Base-by-base conservation (phyloP, 1,140 invertebrate species). In the Panagrolaimus sp. region DNA sequence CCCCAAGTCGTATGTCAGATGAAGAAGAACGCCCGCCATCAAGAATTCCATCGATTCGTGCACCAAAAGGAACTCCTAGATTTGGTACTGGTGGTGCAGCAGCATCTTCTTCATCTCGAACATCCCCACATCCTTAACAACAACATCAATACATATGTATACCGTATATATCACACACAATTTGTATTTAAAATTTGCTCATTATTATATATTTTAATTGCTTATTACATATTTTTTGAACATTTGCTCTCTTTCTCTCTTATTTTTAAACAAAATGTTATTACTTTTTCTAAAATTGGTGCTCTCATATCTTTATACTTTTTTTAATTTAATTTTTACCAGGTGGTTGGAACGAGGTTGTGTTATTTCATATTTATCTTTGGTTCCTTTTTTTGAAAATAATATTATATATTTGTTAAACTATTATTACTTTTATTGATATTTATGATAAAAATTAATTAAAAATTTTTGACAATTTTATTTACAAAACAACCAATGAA, bases 341-440 rank as follows among this genome's bases (percentile, higher is more conserved):
- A 51, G 48, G 48, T 57, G 51, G 51, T 57, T 57, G 51, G 51
- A 25, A 57, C 51, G 51, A 57, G 51, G 51, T 57, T 57, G 51
- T 57, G 51, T 7, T 38, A 38, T 38, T 38, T 38, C 31, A 38
- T 38, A 4, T 38, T n/a, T 38, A 4, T 38, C 31, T 38, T 38
- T 38, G 31, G 7, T 38, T 4, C 7, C 2, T 38, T 4, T 38
- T 38, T 38, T 38, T n/a, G n/a, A n/a, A n/a, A n/a, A n/a, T n/a
- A n/a, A 38, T 38, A 7, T 38, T 38, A 38, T n/a, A n/a, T n/a
- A n/a, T 38, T 38, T 38, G 31, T 38, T 38, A 38, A 38, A 38
- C 31, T 38, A 38, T 38, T 38, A 38, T 7, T 38, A 7, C 31
- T 7, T 38, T 4, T 38, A 7, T 4, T 4, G 7, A 38, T 38